Evolutionary conservation across 2,888 invertebrate species (phyloP).

Genomic region (Lingula anatina): DNA sequence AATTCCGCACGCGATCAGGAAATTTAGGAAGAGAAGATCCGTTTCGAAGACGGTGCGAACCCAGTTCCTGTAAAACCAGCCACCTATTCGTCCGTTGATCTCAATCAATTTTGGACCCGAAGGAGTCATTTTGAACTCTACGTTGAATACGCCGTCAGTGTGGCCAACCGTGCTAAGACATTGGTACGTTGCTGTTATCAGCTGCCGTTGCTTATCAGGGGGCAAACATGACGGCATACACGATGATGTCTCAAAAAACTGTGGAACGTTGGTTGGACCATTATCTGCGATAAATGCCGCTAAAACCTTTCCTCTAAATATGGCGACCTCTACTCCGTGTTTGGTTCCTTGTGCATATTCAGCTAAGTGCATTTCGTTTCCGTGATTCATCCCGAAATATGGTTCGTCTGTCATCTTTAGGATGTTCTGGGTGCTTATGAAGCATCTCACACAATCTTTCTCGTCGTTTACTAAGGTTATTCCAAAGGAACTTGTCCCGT

Average conservation of each 20-base stretch:
- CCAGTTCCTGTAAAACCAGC: too few species aligned
- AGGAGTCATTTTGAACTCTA: conserved; percentile 3
- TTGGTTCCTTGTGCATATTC: conserved; percentile 21
- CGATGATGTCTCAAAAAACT: conserved; percentile 23
- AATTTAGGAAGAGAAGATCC: too few species aligned
- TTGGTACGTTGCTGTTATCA: too few species aligned
- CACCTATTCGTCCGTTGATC: too few species aligned
- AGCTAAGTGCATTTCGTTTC: conserved; percentile 21
- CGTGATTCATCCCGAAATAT: conserved; percentile 23
- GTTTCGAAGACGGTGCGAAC: too few species aligned
- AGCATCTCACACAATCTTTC: conserved; percentile 14
- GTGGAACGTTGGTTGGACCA: conserved; percentile 20
- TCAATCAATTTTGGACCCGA: conserved; percentile 4
- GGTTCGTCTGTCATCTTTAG: conserved; percentile 18
- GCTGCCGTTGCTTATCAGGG: too few species aligned
- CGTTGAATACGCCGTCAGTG: conserved; percentile 3
- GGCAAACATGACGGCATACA: too few species aligned
- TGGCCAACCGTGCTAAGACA: too few species aligned
- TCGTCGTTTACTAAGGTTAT: too few species aligned
- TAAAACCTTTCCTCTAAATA: too few species aligned
- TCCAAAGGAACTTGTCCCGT: conserved; percentile 29
- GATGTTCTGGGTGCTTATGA: conserved; percentile 8
- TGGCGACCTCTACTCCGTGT: too few species aligned
- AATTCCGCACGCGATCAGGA: too few species aligned
- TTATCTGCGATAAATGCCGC: conserved; percentile 30